Evolutionary conservation across 2,113 vertebrate species (phyloP).

Genomic region (Conger conger): DNA sequence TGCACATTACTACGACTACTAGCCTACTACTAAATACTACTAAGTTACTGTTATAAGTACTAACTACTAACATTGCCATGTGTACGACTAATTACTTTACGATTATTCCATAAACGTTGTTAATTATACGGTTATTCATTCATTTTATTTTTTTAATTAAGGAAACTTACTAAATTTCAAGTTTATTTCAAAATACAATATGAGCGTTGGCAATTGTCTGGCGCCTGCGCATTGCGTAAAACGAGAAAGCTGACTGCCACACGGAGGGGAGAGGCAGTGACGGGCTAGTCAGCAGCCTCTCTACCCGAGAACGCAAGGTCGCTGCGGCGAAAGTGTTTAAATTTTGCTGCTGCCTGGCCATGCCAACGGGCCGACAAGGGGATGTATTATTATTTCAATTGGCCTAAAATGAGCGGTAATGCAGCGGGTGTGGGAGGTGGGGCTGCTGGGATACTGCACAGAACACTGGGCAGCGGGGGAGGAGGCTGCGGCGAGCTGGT

Average conservation of each 20-base stretch:
- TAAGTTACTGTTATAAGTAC: neutral
- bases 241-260: slow-evolving; percentile 35
- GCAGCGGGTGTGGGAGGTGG: slow-evolving; percentile 36
- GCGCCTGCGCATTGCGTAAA: slow-evolving; percentile 45
- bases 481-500: slow-evolving; percentile 36
- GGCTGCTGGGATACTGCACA: slow-evolving; percentile 44
- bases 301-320: slow-evolving; percentile 23
- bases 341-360: slow-evolving; percentile 32
- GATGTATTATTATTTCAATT: slow-evolving; percentile 52
- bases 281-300: slow-evolving; percentile 31
- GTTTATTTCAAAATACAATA: slow-evolving; percentile 8
- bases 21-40: neutral
- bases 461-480: slow-evolving; percentile 38
- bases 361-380: slow-evolving; percentile 36
- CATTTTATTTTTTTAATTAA: neutral
- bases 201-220: slow-evolving; percentile 31
- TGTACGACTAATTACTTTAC: neutral
- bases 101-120: neutral
- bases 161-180: neutral
- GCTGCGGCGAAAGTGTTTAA: slow-evolving; percentile 19
- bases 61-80: neutral
- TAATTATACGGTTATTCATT: neutral
- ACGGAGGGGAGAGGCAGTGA: slow-evolving; percentile 37
- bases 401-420: slow-evolving; percentile 50
- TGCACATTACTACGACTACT: neutral